A percentile compares a stretch with the other conserved stretches of the same genome.
Conservation (phyloP, 1,140 invertebrate species). For the Himalopsyche phryganea region DNA sequence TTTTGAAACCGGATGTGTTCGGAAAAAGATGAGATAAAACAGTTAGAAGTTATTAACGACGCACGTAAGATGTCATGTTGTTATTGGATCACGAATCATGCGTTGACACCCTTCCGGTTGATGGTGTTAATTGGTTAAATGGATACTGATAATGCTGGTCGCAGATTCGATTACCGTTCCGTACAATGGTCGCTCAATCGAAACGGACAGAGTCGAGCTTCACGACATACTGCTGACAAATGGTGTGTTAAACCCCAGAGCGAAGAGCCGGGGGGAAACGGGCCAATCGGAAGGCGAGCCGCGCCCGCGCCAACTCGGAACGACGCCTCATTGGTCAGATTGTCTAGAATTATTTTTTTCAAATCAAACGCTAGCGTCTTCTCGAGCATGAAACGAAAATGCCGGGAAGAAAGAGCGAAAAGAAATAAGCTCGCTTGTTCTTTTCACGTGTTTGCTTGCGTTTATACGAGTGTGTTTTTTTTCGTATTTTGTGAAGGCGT, state of each 20-base stretch:
- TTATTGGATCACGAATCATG: too few species aligned
- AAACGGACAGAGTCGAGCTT: conserved; percentile 14
- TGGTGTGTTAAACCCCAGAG: conserved; percentile 14
- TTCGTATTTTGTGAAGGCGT: conserved; percentile 6
- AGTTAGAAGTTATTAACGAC: too few species aligned
- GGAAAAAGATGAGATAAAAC: too few species aligned
- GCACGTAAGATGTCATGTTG: too few species aligned
- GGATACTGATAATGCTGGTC: conserved; percentile 14
- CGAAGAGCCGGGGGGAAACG: conserved; percentile 2
- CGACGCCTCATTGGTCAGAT: conserved; percentile 13
- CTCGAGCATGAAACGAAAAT: conserved; percentile 11
- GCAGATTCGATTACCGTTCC: conserved; percentile 5
- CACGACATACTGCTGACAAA: conserved; percentile 21
- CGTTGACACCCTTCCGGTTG: too few species aligned
- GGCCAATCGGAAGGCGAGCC: conserved; percentile 14
- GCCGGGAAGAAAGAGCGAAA: conserved; percentile 5
- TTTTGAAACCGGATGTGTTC: too few species aligned
- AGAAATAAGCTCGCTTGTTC: background rate
- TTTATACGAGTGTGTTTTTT: conserved; percentile 4
- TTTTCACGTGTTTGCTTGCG: background rate
- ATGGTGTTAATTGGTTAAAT: conserved; percentile 16
- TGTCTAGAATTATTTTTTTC: conserved; percentile 5
- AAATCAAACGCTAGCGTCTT: conserved; percentile 4
- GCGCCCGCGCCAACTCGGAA: conserved; percentile 4
- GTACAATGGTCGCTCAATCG: conserved; percentile 8